These are phyloP conservation scores for Nerophis lumbriciformis DNA, from an alignment of 2,113 vertebrate genomes.

Conservation along the genomic window DNA sequence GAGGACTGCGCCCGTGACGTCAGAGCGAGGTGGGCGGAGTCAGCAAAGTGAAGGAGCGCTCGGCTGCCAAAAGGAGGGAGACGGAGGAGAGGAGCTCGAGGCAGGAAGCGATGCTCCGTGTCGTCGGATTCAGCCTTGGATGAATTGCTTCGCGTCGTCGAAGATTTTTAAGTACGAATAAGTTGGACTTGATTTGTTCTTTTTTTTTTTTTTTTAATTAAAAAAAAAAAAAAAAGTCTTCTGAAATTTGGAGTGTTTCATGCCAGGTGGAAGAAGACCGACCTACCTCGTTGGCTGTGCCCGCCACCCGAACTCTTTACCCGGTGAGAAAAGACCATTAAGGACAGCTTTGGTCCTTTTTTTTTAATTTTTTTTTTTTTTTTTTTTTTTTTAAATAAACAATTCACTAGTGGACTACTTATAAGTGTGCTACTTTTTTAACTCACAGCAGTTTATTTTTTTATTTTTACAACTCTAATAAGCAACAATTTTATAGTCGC, in stretches of 20 bases:
- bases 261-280: conserved; percentile 20
- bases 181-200: conserved; percentile 27
- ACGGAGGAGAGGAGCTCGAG: conserved; percentile 45
- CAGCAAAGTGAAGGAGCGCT: conserved; percentile 61
- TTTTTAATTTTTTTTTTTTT: neutral
- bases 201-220: neutral
- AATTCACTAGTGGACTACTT: too few species aligned
- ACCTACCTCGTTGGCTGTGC: conserved; percentile 32
- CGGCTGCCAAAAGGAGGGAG: conserved; percentile 58
- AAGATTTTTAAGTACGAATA: conserved; percentile 8
- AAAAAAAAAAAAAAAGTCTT: conserved; percentile 23
- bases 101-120: conserved; percentile 38
- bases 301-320: conserved; percentile 34
- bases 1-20: conserved; percentile 67
- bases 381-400: neutral
- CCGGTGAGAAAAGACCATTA: conserved; percentile 45
- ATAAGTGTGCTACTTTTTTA: conserved; percentile 11
- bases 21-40: conserved; percentile 59
- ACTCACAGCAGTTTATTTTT: conserved; percentile 40
- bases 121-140: conserved; percentile 51
- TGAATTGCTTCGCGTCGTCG: conserved; percentile 29
- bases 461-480: conserved; percentile 45
- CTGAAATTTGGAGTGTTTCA: conserved; percentile 27
- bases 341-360: too few species aligned
- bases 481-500: conserved; percentile 29